Evolutionary conservation across 2,888 invertebrate species (phyloP), one percentile per base, ranked within the genome.

Genomic region (Amphipyra berbera): DNA sequence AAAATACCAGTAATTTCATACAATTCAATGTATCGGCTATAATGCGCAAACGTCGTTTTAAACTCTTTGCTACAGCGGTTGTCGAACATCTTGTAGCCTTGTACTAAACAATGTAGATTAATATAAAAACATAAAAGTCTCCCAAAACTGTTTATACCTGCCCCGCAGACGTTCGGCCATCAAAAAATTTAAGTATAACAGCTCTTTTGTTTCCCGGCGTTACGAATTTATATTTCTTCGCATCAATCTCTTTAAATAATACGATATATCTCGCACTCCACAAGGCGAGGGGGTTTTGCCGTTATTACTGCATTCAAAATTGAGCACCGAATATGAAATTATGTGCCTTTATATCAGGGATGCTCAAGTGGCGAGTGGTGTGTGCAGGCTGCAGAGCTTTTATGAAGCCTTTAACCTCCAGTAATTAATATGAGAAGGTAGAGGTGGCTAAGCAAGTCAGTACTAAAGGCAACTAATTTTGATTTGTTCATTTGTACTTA

Each of bases 1-100:
- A 86, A 88, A 88, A 88, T 85, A 78, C 73, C 78, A 82, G 76
- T 82, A 78, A 86, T 87, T 84, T 83, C 78, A 82, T 76, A 84
- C 81, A 79, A 75, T 73, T 72, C 73, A 59, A 59, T 61, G 48
- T 67, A 68, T 67, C 59, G 47, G 60, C 67, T 60, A 62, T 62
- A 49, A 42, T 50, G 41, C 13, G 21, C 52, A 66, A 72, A 72
- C 65, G 62, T 35, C 15, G 40, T 21, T n/a, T 7, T 15, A n/a
- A 12, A 15, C 33, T 49, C 27, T 53, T 61, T 60, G 61, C 41
- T 45, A 21, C 5, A 41, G 41, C 27, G 30, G 40, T 37, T 40
- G 45, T 33, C 37, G 12, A 37, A 35, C 2, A 1, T 35, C 9
- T 9, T 7, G 1, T 4, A 35, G 9, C 8, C 10, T 10, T 37